Base-by-base conservation (phyloP, 1,140 invertebrate genomes). In the Platyscapa corneri region DNA sequence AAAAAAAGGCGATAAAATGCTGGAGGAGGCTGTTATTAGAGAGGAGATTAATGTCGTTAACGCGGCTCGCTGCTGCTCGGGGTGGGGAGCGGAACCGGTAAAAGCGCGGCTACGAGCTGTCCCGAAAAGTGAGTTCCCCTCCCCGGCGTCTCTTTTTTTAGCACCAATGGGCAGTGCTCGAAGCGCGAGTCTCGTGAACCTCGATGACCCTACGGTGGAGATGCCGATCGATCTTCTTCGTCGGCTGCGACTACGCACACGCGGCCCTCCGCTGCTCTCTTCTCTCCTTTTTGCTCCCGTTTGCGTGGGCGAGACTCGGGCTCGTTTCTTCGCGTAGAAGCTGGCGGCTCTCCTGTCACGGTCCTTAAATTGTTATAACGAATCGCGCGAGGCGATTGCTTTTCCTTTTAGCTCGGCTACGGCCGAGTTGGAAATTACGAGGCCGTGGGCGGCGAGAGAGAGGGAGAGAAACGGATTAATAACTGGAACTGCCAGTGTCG, bases 131-230 rank as follows among this genome's bases (percentile, higher is more conserved):
- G 49, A 53, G 49, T 53, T 53, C 16, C 18, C 49, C 8, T 16
- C 49, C 16, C 2, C 49, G 42, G 42, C 42, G 42, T 12, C 12
- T 7, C 5, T 46, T 46, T 46, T 5, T 46, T 7, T 12, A 7
- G 42, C 42, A 46, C 5, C 42, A 46, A 46, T 46, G 12, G 42
- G 49, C 18, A 18, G 2, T 20, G 16, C 49, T 14, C 49, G 16
- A 53, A 20, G 2, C 49, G 8, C 2, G 12, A 53, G 49, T 53
- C 18, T 53, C 49, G 49, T 84, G 75, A 84, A 79, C 60, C 60
- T 60, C 46, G 64, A 78, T 84, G 83, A 84, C 76, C 75, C 75
- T 79, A 37, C 49, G 64, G 39, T 72, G 65, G 67, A 75, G n/a
- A 75, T 74, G 74, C 30, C 49, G 67, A 83, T 76, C 56, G 82